Evolutionary conservation across 2,888 invertebrate species (phyloP).

Genomic region (Chymomyza caudatula): DNA sequence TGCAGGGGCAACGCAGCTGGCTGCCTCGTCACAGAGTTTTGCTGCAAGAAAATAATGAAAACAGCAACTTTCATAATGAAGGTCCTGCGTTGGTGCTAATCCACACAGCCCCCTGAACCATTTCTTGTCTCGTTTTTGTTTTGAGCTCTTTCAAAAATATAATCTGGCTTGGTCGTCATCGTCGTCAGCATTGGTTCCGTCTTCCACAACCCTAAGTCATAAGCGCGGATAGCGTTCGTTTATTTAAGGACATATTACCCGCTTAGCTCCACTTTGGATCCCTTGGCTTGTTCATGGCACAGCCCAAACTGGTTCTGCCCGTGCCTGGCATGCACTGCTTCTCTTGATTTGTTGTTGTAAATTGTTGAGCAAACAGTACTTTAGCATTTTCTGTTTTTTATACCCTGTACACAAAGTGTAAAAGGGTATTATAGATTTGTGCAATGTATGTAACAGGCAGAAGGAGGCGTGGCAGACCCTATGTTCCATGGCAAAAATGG

Average conservation of each 20-base stretch:
- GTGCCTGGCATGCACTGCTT: neutral
- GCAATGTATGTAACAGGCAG: too few species aligned
- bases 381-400: slow-evolving; percentile 12
- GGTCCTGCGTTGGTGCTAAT: slow-evolving; percentile 39
- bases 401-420: too few species aligned
- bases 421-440: too few species aligned
- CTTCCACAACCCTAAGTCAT: slow-evolving; percentile 29
- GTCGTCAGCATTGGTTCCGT: slow-evolving; percentile 28
- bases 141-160: slow-evolving; percentile 70
- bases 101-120: slow-evolving; percentile 15
- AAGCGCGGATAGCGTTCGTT: slow-evolving; percentile 34
- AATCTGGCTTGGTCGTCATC: slow-evolving; percentile 52
- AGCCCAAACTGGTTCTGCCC: neutral
- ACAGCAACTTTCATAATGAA: slow-evolving; percentile 74
- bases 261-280: slow-evolving; percentile 34
- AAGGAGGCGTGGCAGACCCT: too few species aligned
- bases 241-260: slow-evolving; percentile 64
- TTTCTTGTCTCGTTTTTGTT: slow-evolving; percentile 29
- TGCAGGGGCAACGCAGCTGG: slow-evolving; percentile 13
- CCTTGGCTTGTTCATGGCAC: neutral
- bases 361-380: slow-evolving; percentile 55
- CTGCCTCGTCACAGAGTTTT: slow-evolving; percentile 16
- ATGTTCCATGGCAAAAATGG: too few species aligned
- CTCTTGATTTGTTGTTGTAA: slow-evolving; percentile 11
- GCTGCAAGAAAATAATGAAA: slow-evolving; percentile 71